Evolutionary conservation across 2,888 invertebrate species (phyloP), one percentile per base, ranked within the genome.

Genomic region (Caenorhabditis sp.): DNA sequence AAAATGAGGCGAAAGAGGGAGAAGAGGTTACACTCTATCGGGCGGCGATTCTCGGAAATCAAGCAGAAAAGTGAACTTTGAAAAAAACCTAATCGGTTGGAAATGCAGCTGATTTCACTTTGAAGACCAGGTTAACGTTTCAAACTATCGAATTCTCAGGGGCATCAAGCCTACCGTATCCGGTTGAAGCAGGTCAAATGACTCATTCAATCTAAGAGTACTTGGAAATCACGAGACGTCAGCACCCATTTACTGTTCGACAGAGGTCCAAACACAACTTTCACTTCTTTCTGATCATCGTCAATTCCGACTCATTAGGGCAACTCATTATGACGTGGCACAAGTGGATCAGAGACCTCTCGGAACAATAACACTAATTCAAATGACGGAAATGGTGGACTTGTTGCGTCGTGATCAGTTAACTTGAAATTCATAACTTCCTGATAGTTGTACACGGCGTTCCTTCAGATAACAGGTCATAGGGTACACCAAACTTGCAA

Each of bases 321-420:
- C 39, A 61, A 61, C 50, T 48, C 30, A 45, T 48, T 61, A 61
- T 61, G 48, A 48, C 61, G 61, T 62, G 62, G 62, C 41, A 41
- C 52, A 50, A 27, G 52, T 52, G 30, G 50, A 46, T 41, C 46
- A 50, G 41, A 50, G 35, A 48, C 41, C 41, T 50, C n/a, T n/a
- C n/a, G n/a, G n/a, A n/a, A n/a, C n/a, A n/a, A n/a, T n/a, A n/a
- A n/a, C n/a, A n/a, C n/a, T n/a, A n/a, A n/a, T n/a, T n/a, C n/a
- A n/a, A n/a, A n/a, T n/a, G n/a, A n/a, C n/a, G n/a, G n/a, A n/a
- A n/a, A n/a, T n/a, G n/a, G n/a, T n/a, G n/a, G n/a, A n/a, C n/a
- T n/a, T n/a, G n/a, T n/a, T n/a, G n/a, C n/a, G n/a, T n/a, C n/a
- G n/a, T n/a, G n/a, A n/a, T n/a, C n/a, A n/a, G n/a, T n/a, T n/a